A percentile compares a stretch with the other conserved stretches of the same genome.
Evolutionary conservation across 2,888 invertebrate species (phyloP).

Genomic region (Drosophila basisetae): DNA sequence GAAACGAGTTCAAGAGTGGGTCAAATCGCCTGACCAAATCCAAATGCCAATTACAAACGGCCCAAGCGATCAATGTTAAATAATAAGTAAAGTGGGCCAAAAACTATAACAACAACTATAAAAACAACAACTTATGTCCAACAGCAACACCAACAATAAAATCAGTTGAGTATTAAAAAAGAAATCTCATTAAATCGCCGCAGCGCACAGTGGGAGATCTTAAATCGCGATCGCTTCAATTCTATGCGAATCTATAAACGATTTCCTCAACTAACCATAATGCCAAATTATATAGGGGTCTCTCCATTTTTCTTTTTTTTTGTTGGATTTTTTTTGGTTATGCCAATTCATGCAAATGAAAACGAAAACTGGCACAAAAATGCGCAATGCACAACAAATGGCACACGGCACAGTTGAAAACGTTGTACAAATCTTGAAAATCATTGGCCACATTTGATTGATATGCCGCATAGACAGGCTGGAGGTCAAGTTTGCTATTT

Average conservation of each 20-base stretch:
- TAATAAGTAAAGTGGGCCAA: constrained; percentile 73
- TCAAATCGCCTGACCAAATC: constrained; percentile 40
- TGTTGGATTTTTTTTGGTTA: constrained; percentile 14
- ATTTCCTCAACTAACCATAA: constrained; percentile 49
- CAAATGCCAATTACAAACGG: constrained; percentile 73
- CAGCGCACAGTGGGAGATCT: constrained; percentile 69
- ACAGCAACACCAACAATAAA: constrained; percentile 13
- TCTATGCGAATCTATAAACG: constrained; percentile 48
- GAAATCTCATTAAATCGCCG: constrained; percentile 76
- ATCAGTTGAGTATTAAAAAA: neutral
- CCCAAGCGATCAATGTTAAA: constrained; percentile 67
- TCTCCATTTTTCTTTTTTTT: neutral
- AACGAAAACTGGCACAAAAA: constrained; percentile 71
- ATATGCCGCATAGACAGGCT: constrained; percentile 74
- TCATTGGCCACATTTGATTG: constrained; percentile 72
- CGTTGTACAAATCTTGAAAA: constrained; percentile 47
- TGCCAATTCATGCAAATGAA: constrained; percentile 78
- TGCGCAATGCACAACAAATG: constrained; percentile 42
- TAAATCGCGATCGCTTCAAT: constrained; percentile 49
- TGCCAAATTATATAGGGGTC: constrained; percentile 49
- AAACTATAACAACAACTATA: constrained; percentile 63
- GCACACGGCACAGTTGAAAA: constrained; percentile 46
- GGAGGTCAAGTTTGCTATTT: constrained; percentile 66
- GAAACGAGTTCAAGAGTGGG: constrained; percentile 73
- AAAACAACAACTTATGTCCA: constrained; percentile 22